A percentile compares a stretch with the other conserved stretches of the same genome.
Evolutionary conservation across 2,113 vertebrate genomes (phyloP).

Genomic region (Chitala chitala): DNA sequence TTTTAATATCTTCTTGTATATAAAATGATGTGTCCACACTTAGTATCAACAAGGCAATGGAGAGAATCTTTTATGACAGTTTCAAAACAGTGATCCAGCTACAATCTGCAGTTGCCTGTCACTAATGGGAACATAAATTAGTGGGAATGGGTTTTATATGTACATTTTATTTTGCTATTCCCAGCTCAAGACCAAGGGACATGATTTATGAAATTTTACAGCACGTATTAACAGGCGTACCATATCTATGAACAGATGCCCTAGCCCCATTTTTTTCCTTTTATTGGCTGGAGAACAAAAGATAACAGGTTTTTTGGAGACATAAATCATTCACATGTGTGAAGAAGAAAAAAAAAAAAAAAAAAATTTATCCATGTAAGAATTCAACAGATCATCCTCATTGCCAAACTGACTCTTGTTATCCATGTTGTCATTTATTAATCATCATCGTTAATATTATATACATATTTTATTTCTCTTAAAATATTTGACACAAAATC

Average conservation of each 20-base stretch:
- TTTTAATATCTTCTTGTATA: constrained; percentile 60
- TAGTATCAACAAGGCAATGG: constrained; percentile 72
- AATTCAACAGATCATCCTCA: constrained; percentile 40
- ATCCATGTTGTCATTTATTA: constrained; percentile 37
- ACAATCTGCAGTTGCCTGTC: constrained; percentile 25
- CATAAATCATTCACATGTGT: too few species aligned
- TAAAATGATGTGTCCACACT: constrained; percentile 72
- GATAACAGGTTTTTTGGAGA: constrained; percentile 49
- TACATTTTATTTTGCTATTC: background rate
- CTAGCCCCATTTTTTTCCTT: background rate
- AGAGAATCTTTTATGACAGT: constrained; percentile 60
- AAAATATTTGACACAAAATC: constrained; percentile 61
- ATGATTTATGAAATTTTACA: background rate
- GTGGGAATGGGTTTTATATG: background rate
- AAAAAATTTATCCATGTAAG: constrained; percentile 54
- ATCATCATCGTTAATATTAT: constrained; percentile 47
- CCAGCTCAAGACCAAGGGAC: background rate
- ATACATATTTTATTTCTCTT: constrained; percentile 41
- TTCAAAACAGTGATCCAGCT: constrained; percentile 56
- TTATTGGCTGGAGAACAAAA: constrained; percentile 38
- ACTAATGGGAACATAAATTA: constrained; percentile 10
- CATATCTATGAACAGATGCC: constrained; percentile 12
- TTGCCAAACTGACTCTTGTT: constrained; percentile 43
- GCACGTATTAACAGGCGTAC: constrained; percentile 15
- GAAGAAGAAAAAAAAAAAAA: constrained; percentile 43